Conservation (phyloP, 2,797 vertebrate species). For the Ataeniobius toweri region DNA sequence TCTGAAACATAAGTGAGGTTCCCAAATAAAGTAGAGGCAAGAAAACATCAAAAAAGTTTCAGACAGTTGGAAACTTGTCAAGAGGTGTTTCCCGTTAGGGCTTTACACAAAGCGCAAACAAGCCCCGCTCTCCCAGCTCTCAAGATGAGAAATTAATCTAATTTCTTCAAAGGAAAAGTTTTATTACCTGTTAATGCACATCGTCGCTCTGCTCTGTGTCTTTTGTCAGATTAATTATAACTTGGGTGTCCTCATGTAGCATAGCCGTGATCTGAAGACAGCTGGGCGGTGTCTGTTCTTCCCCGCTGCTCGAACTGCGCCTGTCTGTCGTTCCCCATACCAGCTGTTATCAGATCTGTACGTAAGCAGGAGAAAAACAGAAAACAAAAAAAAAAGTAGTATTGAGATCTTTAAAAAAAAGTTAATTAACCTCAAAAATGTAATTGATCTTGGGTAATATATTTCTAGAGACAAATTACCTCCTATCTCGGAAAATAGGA, state of each 20-base stretch:
- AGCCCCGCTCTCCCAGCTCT: not conserved
- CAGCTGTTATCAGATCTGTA: too few relatives aligned
- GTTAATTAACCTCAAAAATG: not conserved
- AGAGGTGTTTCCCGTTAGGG: not conserved
- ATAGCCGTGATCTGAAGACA: not conserved
- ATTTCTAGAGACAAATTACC: not conserved
- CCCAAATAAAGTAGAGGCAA: not conserved
- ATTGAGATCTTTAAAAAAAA: not conserved
- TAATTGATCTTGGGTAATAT: not conserved
- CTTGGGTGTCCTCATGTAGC: not conserved
- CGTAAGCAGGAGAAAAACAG: not conserved
- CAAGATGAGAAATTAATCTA: not conserved
- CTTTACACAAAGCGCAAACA: not conserved
- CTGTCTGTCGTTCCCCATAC: not conserved
- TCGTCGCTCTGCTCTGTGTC: not conserved
- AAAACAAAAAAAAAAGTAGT: too few relatives aligned
- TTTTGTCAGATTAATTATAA: not conserved
- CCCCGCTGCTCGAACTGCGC: not conserved
- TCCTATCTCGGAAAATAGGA: not conserved
- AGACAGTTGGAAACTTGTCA: not conserved
- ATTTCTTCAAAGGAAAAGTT: not conserved
- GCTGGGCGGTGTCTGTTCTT: not conserved
- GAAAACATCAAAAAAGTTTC: not conserved
- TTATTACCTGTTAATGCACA: not conserved
- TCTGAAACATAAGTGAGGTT: not conserved